Evolutionary conservation across 2,888 invertebrate genomes (phyloP).

Genomic region (Erebia aethiops): DNA sequence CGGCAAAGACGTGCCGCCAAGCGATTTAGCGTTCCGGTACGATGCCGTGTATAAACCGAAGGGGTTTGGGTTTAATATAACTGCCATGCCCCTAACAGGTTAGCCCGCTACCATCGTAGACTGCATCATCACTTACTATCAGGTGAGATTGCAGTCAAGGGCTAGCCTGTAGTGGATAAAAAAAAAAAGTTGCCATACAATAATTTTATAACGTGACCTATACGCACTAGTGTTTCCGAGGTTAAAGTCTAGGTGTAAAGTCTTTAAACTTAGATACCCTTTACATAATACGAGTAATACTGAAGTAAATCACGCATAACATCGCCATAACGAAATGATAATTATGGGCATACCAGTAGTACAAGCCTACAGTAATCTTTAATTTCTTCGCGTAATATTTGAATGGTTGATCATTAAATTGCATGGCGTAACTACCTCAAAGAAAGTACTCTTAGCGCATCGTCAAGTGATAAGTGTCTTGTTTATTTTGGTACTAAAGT

Average conservation of each 20-base stretch:
- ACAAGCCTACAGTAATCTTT: slow-evolving; percentile 9
- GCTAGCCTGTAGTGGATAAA: no score
- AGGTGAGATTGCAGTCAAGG: no score
- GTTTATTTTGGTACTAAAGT: no score
- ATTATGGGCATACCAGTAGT: slow-evolving; percentile 13
- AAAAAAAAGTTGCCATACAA: no score
- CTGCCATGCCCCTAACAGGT: no score
- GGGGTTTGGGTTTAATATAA: no score
- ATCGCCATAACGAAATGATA: slow-evolving; percentile 40
- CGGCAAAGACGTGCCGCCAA: no score
- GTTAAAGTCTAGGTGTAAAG: neutral
- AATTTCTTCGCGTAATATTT: slow-evolving; percentile 19
- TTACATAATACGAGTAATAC: neutral
- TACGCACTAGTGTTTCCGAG: neutral
- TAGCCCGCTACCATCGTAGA: no score
- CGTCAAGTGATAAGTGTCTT: neutral
- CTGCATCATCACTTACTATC: no score
- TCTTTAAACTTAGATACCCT: neutral
- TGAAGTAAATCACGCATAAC: slow-evolving; percentile 27
- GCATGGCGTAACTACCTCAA: slow-evolving; percentile 1
- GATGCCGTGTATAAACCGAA: no score
- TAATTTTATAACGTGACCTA: neutral
- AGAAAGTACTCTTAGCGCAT: slow-evolving; percentile 13
- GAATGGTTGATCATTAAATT: neutral
- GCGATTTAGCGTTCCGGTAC: no score